Evolutionary conservation across 2,113 vertebrate genomes (phyloP), one percentile per base, ranked within the genome.

Genomic region (Trochalopteron elliotii): DNA sequence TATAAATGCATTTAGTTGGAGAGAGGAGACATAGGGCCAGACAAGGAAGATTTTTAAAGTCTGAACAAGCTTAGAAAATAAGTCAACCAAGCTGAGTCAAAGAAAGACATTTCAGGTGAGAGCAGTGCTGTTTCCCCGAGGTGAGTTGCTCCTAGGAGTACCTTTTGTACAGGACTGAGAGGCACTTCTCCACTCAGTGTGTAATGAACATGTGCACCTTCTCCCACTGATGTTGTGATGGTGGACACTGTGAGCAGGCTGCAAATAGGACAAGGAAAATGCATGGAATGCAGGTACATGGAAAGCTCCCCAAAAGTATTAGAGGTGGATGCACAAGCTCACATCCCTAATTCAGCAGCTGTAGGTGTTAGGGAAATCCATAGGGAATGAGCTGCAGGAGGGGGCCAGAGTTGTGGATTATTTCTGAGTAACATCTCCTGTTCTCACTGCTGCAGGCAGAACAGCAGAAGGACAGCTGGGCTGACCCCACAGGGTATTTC

Each of bases 181-280:
- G 18, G 12, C 39, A 5, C 12, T 57, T 39, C 50, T 53, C n/a
- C 22, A 7, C 8, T 20, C n/a, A 5, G 19, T 8, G 25, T 28
- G 55, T 30, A 44, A 7, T 11, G n/a, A 79, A 5, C 35, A n/a
- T 20, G 3, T 10, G 23, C 12, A 15, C 17, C 44, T 40, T 33
- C 31, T 75, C 33, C 39, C 52, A 19, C 5, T 0, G 5, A 3
- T 0, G 0, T 33, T 37, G 35, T 0, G 8, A 6, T 3, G 21
- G 21, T 11, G 52, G 10, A 4, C 5, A n/a, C 15, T 0, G 16
- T 10, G 59, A 57, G 22, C 24, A 50, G 25, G 40, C 31, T 89
- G 50, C 31, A 37, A 37, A 42, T 0, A 39, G 24, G 7, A 33
- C 11, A 22, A 45, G 47, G 30, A 1, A 74, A 45, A 74, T 12